Conservation (phyloP, 2,797 vertebrate species). For the Protonibea diacanthus region DNA sequence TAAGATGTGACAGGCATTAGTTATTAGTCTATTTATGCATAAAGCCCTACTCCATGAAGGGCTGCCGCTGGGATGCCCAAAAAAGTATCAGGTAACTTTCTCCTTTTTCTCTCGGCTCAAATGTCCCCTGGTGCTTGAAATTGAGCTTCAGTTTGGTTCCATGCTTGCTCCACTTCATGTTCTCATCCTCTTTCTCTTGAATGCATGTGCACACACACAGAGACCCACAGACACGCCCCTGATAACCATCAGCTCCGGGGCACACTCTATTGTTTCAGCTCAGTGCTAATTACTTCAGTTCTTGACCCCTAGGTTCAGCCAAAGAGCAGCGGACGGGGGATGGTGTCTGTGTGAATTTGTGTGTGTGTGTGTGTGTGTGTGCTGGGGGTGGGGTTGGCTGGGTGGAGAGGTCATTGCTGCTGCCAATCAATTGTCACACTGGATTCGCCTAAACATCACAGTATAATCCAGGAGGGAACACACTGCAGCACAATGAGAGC, state of each 20-base stretch:
- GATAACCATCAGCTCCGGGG: constrained; percentile 78
- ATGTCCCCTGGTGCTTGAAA: constrained; percentile 1
- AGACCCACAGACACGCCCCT: constrained; percentile 58
- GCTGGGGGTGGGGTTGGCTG: constrained; percentile 26
- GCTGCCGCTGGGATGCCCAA: too few relatives aligned
- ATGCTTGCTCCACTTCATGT: constrained; percentile 33
- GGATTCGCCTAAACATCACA: constrained; percentile 59
- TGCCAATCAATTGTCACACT: constrained; percentile 78
- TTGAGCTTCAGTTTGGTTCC: constrained; percentile 9
- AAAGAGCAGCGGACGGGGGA: constrained; percentile 60
- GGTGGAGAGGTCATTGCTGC: constrained; percentile 73
- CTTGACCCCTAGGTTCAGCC: constrained; percentile 76
- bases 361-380: constrained; percentile 24
- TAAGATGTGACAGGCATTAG: too few relatives aligned
- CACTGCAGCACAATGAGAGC: constrained; percentile 31
- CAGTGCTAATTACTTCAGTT: constrained; percentile 81
- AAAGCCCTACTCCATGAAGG: background rate
- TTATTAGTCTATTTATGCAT: too few relatives aligned
- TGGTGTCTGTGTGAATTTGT: constrained; percentile 37
- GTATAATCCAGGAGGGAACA: constrained; percentile 46
- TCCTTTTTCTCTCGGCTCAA: constrained; percentile 6
- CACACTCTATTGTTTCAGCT: constrained; percentile 81
- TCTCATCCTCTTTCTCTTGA: constrained; percentile 34
- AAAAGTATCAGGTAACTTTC: background rate
- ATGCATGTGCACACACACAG: constrained; percentile 16